These are phyloP conservation scores for Cyprinodon tularosa DNA, from an alignment of 2,113 vertebrate genomes.

Conservation along the genomic window DNA sequence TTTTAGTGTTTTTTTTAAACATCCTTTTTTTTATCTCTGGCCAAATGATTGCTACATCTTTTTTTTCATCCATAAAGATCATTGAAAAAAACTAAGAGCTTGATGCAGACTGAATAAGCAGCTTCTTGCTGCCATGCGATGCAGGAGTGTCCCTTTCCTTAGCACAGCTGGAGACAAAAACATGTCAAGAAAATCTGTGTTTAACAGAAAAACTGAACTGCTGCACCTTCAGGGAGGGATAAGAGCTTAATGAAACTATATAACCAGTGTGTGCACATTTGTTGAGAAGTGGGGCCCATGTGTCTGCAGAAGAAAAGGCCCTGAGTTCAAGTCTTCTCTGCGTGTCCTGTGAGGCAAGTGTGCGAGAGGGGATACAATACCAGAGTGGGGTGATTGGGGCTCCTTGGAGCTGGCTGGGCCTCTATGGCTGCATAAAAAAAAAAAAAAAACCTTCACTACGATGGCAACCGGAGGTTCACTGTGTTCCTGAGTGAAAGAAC, in stretches of 20 bases:
- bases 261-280: slow-evolving; percentile 61
- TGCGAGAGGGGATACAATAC: slow-evolving; percentile 77
- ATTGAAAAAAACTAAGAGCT: slow-evolving; percentile 12
- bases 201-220: slow-evolving; percentile 19
- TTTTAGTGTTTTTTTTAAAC: not conserved
- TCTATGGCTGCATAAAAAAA: slow-evolving; percentile 73
- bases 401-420: slow-evolving; percentile 80
- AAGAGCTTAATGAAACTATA: slow-evolving; percentile 39
- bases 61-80: not conserved
- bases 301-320: slow-evolving; percentile 59
- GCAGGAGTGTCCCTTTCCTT: slow-evolving; percentile 28
- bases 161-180: slow-evolving; percentile 30
- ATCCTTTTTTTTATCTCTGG: not conserved
- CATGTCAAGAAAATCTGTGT: slow-evolving; percentile 29
- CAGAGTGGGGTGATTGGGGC: slow-evolving; percentile 78
- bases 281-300: slow-evolving; percentile 60
- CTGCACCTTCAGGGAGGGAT: slow-evolving; percentile 14
- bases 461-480: slow-evolving; percentile 87
- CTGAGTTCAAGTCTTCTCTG: slow-evolving; percentile 63
- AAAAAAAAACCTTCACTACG: slow-evolving; percentile 76
- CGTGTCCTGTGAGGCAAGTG: slow-evolving; percentile 76
- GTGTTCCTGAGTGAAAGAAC: slow-evolving; percentile 84
- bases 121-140: slow-evolving; percentile 39
- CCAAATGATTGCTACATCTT: not conserved
- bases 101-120: slow-evolving; percentile 46